phyloP scores from a whole-genome alignment of 2,113 vertebrate species.

The Elachura formosa region DNA sequence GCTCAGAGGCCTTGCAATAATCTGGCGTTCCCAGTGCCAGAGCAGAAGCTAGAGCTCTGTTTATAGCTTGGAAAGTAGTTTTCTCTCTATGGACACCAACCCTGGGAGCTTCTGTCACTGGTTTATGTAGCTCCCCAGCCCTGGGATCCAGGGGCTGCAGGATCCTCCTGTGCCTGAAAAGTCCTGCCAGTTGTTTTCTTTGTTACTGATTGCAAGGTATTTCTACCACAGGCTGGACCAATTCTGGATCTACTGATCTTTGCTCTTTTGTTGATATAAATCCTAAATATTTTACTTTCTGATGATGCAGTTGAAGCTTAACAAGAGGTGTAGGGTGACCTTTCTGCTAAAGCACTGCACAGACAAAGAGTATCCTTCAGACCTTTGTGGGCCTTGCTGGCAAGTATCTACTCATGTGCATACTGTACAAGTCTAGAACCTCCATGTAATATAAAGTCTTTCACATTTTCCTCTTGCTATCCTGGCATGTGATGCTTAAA shows the following conservation, averaged over 20 bases:
- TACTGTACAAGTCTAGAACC: background rate
- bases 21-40: accelerated
- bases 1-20: background rate
- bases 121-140: background rate
- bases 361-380: background rate
- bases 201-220: accelerated
- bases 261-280: background rate
- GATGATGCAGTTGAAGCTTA: background rate
- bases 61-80: background rate
- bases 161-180: background rate
- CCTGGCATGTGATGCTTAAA: background rate
- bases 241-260: background rate
- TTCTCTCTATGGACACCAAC: background rate
- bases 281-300: background rate
- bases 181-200: background rate
- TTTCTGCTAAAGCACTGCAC: background rate
- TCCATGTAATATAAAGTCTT: background rate
- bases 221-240: background rate
- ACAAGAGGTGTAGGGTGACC: background rate
- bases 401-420: background rate
- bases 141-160: background rate
- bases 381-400: background rate
- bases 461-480: background rate
- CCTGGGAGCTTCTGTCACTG: background rate
- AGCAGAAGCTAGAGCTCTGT: background rate